phyloP scores from a whole-genome alignment of 2,113 vertebrate species.

The Junco hyemalis region DNA sequence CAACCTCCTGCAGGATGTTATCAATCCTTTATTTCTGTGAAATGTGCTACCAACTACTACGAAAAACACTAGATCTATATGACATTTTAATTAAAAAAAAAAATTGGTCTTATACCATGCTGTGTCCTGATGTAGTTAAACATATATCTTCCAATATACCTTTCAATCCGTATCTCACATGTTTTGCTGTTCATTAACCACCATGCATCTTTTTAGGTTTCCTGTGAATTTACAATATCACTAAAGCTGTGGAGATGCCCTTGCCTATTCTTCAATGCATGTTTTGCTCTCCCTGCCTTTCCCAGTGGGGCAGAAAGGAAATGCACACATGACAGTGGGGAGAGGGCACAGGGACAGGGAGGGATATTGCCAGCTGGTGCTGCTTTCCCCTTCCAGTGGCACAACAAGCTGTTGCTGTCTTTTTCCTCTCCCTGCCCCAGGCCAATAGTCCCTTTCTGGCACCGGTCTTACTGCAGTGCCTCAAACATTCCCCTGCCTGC shows the following conservation, averaged over 20 bases:
- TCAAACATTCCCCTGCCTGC: background rate
- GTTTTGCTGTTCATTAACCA: background rate
- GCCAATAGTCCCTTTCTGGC: background rate
- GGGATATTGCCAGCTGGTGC: background rate
- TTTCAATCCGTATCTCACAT: background rate
- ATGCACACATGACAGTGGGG: background rate
- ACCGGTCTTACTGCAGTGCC: background rate
- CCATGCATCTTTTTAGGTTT: background rate
- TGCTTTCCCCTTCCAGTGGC: background rate
- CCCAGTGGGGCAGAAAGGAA: background rate
- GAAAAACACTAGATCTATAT: background rate
- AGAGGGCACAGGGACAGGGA: background rate
- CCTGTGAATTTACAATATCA: background rate
- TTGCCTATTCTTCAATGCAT: background rate
- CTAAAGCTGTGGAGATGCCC: background rate
- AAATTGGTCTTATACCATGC: background rate
- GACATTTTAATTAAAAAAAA: slow-evolving; percentile 13
- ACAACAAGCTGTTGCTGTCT: background rate
- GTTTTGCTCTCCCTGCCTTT: slow-evolving; percentile 1
- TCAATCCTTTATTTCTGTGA: slow-evolving; percentile 3
- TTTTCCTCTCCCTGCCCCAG: background rate
- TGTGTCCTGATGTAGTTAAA: background rate
- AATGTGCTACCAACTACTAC: background rate
- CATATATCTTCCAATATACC: background rate
- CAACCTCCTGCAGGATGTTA: background rate